These are phyloP conservation scores for Acleris cristana DNA, from an alignment of 2,888 invertebrate genomes.

Conservation along the genomic window DNA sequence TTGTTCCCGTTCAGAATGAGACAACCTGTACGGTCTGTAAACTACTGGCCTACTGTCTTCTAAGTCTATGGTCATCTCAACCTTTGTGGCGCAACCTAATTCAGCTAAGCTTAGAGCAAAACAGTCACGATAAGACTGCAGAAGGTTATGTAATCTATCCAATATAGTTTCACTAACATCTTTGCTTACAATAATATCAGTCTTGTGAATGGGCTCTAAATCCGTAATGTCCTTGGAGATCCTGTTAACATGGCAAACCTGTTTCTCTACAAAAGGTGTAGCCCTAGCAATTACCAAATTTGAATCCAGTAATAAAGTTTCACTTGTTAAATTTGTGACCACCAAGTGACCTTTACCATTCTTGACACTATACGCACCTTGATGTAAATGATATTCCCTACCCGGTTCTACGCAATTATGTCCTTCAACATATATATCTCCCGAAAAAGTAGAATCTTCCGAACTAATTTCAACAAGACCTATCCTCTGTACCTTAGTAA, in stretches of 20 bases:
- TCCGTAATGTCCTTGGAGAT: not conserved
- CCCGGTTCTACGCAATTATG: constrained; percentile 1
- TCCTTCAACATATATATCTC: constrained; percentile 22
- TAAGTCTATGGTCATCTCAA: constrained; percentile 17
- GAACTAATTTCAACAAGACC: not conserved
- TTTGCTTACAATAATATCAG: not conserved
- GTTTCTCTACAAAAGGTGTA: not conserved
- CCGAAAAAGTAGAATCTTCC: not conserved
- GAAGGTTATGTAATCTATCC: not conserved
- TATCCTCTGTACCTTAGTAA: not conserved
- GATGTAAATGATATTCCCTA: constrained; percentile 20
- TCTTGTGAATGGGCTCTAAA: not conserved
- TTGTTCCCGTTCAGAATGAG: constrained; percentile 8
- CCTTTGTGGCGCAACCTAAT: constrained; percentile 15
- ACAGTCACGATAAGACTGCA: constrained; percentile 7
- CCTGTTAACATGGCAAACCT: not conserved
- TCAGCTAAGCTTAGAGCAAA: not conserved
- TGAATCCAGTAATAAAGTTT: not conserved
- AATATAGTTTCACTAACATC: not conserved
- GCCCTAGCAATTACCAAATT: not conserved
- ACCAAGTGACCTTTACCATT: constrained; percentile 19
- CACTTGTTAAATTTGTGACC: not conserved
- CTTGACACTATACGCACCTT: constrained; percentile 19
- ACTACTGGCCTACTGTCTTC: constrained; percentile 8
- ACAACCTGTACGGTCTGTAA: constrained; percentile 22